Conservation (phyloP, 30 jellyfish, hydroid and myxozoan genomes). For the Turritopsis rubra region DNA sequence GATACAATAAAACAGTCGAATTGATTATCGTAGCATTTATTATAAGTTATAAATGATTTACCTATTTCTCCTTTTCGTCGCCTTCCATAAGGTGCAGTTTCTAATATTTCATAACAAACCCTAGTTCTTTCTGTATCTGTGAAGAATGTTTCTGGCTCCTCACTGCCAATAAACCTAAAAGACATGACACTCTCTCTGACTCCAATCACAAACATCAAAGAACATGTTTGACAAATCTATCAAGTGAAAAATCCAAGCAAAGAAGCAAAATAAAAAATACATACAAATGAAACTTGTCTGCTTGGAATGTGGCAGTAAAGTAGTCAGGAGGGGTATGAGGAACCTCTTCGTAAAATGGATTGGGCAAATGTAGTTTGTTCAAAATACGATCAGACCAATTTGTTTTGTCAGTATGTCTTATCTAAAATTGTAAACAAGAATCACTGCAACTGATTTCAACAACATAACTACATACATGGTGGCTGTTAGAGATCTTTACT, state of each 20-base stretch:
- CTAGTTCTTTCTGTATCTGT: conserved; percentile 89
- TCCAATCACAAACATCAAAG: too few relatives aligned
- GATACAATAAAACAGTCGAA: too few relatives aligned
- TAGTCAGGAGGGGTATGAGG: conserved; percentile 86
- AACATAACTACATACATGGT: too few relatives aligned
- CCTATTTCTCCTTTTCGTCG: conserved; percentile 94
- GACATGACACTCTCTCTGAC: too few relatives aligned
- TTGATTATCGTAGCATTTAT: too few relatives aligned
- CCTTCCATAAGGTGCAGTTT: conserved; percentile 91
- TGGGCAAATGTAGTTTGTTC: conserved; percentile 80
- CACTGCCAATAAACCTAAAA: conserved; percentile 86
- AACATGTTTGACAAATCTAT: too few relatives aligned
- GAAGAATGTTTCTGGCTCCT: conserved; percentile 80
- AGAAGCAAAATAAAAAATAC: too few relatives aligned
- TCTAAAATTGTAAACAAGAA: conserved; percentile 37
- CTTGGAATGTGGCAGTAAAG: conserved; percentile 91
- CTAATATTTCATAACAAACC: conserved; percentile 89
- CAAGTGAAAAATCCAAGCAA: not conserved
- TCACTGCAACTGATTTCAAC: too few relatives aligned
- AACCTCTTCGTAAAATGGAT: conserved; percentile 68
- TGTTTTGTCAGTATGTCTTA: conserved; percentile 57
- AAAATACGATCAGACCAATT: conserved; percentile 95
- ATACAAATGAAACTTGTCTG: conserved; percentile 86
- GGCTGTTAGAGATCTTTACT: too few relatives aligned
- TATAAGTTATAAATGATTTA: too few relatives aligned